Evolutionary conservation across 2,113 vertebrate species (phyloP), one percentile per base, ranked within the genome.

Genomic region (Vicugna pacos): DNA sequence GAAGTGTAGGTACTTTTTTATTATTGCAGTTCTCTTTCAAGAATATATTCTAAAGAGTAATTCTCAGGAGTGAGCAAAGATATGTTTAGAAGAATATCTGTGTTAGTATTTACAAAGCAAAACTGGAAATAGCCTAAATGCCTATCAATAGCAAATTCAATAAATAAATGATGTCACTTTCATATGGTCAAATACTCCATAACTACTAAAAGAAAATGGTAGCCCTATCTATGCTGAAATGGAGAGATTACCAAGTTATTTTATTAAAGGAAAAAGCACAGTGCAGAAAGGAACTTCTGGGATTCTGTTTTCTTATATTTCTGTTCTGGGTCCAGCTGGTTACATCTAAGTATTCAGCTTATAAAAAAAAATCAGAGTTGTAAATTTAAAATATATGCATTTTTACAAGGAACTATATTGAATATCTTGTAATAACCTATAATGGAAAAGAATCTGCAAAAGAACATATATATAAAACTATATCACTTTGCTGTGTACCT

Each of bases 361-460:
- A 94, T 86, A 70, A 72, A 95, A 69, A 94, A 67, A 73, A 60
- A 50, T 50, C 6, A 69, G n/a, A 87, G 20, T 42, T 80, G 58
- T 9, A 73, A 73, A 73, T 1, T 52, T 79, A 88, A 89, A 94
- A 76, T 67, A 32, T 1, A 5, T 28, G 28, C 11, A 46, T 19
- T 56, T 91, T 42, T 75, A 42, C 38, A 42, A 42, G 38, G 38
- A 42, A 42, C 38, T 42, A 42, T 42, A 42, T 42, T 42, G 38
- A 42, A 42, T 42, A 42, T 42, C 38, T 42, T 42, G 38, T 42
- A 42, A 42, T 42, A 42, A 42, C 38, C 38, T 42, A 42, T 42
- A 42, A 42, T 42, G 38, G 38, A 42, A 42, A 42, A 42, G 38
- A 42, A 42, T 42, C 38, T 42, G 38, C 38, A 42, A 42, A 42